phyloP scores from a whole-genome alignment of 2,797 vertebrate species.

The Geotrypetes seraphini region DNA sequence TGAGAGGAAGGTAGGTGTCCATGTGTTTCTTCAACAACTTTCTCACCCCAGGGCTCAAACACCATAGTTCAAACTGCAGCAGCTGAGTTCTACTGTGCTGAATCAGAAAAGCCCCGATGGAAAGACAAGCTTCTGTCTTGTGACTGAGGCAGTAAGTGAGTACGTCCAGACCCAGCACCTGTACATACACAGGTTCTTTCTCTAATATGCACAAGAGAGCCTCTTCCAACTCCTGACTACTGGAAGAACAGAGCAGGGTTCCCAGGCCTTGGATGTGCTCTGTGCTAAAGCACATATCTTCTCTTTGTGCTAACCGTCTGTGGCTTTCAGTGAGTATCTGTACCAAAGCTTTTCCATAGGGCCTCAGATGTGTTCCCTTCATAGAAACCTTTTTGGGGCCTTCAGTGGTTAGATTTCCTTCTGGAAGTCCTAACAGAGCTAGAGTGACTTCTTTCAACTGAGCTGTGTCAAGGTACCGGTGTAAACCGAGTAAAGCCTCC shows the following conservation, averaged over 20 bases:
- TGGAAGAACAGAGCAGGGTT: conserved; percentile 57
- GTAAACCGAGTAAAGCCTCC: conserved; percentile 60
- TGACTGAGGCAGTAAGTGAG: conserved; percentile 64
- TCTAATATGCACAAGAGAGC: conserved; percentile 62
- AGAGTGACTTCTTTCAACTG: conserved; percentile 60
- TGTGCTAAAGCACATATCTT: conserved; percentile 44
- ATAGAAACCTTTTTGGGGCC: not conserved
- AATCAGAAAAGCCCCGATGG: conserved; percentile 52
- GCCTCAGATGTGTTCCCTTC: conserved; percentile 45
- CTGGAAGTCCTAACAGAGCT: conserved; percentile 65
- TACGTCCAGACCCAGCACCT: conserved; percentile 45
- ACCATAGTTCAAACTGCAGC: conserved; percentile 80
- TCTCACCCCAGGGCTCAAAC: conserved; percentile 38
- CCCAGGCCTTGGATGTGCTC: conserved; percentile 66
- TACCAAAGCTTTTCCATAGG: conserved; percentile 61
- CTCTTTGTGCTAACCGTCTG: conserved; percentile 19
- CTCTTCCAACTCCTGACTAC: conserved; percentile 53
- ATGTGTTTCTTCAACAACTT: conserved; percentile 36
- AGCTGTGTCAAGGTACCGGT: conserved; percentile 53
- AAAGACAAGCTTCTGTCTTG: conserved; percentile 23
- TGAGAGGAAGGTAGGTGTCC: conserved; percentile 55
- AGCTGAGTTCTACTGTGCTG: conserved; percentile 64
- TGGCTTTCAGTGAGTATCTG: conserved; percentile 58
- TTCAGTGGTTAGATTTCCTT: conserved; percentile 41
- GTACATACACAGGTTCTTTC: conserved; percentile 53